A percentile compares a stretch with the other conserved stretches of the same genome.
These are phyloP conservation scores for Leptinotarsa defecta DNA, from an alignment of 1,140 invertebrate species.

Conservation along the genomic window DNA sequence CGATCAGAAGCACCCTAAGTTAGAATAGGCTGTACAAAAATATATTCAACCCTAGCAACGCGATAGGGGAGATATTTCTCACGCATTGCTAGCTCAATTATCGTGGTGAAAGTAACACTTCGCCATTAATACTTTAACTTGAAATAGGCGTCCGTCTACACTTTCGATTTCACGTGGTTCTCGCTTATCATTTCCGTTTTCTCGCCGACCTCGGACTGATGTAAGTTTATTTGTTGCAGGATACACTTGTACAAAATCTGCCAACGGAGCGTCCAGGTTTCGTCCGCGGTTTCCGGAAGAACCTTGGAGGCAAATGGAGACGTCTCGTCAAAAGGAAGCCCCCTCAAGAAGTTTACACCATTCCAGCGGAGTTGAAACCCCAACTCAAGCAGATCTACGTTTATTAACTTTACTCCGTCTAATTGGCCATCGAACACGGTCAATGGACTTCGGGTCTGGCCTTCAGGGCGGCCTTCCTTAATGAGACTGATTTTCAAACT, in stretches of 20 bases:
- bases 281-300: conserved; percentile 77
- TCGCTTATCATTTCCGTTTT: neutral
- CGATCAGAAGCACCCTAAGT: conserved; percentile 26
- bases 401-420: conserved; percentile 61
- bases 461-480: conserved; percentile 34
- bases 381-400: conserved; percentile 89
- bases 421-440: conserved; percentile 15
- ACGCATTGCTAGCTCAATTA: conserved; percentile 12
- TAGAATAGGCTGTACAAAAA: conserved; percentile 26
- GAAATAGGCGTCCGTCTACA: neutral
- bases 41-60: conserved; percentile 29
- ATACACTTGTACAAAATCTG: conserved; percentile 73
- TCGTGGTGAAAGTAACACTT: neutral
- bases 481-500: conserved; percentile 41
- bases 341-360: conserved; percentile 77
- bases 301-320: conserved; percentile 80
- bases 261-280: conserved; percentile 75
- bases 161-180: conserved; percentile 1
- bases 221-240: conserved; percentile 63
- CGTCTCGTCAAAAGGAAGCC: conserved; percentile 80
- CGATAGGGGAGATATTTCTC: neutral
- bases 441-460: conserved; percentile 19
- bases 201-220: neutral
- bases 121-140: neutral
- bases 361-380: conserved; percentile 82